phyloP scores from a whole-genome alignment of 2,888 invertebrate genomes.

The Noctuana brunneofusca region DNA sequence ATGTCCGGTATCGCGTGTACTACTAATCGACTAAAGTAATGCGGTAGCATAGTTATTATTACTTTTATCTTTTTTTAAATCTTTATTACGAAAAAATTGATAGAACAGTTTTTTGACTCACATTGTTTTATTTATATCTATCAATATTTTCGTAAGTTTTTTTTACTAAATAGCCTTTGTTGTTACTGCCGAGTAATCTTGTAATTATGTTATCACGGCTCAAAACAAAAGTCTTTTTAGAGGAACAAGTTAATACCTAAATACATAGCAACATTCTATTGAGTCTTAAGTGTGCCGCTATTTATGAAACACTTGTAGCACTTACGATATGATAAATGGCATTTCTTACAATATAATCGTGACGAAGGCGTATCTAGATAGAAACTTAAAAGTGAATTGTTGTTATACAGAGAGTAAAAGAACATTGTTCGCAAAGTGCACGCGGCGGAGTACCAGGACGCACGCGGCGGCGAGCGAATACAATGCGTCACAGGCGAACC shows the following conservation, averaged over 20 bases:
- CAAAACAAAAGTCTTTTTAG: neutral
- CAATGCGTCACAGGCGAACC: constrained; percentile 47
- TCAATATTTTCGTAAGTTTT: neutral
- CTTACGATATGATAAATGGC: constrained; percentile 37
- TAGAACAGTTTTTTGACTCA: neutral
- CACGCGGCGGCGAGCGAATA: constrained; percentile 36
- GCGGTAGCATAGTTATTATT: constrained; percentile 20
- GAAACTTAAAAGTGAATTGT: constrained; percentile 49
- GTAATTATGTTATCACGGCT: neutral
- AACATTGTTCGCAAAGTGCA: constrained; percentile 53
- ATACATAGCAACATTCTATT: constrained; percentile 1
- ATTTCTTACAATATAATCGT: constrained; percentile 51
- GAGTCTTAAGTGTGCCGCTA: constrained; percentile 20
- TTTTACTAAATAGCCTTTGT: neutral
- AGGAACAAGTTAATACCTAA: constrained; percentile 11
- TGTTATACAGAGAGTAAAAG: constrained; percentile 55
- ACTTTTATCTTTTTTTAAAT: constrained; percentile 9
- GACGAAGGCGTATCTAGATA: constrained; percentile 56
- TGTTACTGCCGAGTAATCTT: neutral
- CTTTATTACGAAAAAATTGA: neutral
- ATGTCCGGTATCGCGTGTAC: constrained; percentile 57
- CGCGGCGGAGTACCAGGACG: constrained; percentile 37
- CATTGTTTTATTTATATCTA: neutral
- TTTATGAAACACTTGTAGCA: constrained; percentile 34
- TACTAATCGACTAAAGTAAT: constrained; percentile 39